phyloP scores from a whole-genome alignment of 2,113 vertebrate species.

The Stictonetta naevosa region DNA sequence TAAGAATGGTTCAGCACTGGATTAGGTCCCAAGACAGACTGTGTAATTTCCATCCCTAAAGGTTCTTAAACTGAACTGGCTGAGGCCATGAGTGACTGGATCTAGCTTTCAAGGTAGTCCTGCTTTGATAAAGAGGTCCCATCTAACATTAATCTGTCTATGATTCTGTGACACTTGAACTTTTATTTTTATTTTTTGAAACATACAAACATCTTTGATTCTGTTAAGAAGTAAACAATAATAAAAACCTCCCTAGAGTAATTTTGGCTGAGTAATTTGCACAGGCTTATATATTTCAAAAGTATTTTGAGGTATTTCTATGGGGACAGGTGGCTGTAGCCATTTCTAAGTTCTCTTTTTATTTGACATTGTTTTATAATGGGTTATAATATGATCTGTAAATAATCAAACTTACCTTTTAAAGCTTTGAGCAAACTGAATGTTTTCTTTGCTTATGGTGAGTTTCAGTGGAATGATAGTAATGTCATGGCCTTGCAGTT shows the following conservation, averaged over 20 bases:
- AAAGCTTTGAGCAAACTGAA: not conserved
- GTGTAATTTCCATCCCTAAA: not conserved
- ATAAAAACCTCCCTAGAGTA: not conserved
- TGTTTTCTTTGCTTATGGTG: not conserved
- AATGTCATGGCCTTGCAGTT: not conserved
- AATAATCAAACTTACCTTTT: not conserved
- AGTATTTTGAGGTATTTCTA: not conserved
- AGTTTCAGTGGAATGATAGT: not conserved
- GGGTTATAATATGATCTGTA: not conserved
- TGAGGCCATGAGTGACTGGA: not conserved
- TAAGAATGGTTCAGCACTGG: not conserved
- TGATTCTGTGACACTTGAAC: not conserved
- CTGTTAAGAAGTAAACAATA: not conserved
- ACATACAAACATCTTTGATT: not conserved
- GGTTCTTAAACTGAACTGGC: not conserved
- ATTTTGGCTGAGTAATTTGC: not conserved
- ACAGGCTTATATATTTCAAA: not conserved
- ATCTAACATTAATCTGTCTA: not conserved
- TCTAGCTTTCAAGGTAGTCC: not conserved
- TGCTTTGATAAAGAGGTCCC: not conserved
- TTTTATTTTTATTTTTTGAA: not conserved
- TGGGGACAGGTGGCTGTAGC: fast-evolving
- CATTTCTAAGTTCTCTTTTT: not conserved
- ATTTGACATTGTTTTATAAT: not conserved
- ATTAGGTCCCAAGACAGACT: not conserved